These are phyloP conservation scores for Erebia palarica DNA, from an alignment of 2,888 invertebrate species.

Conservation along the genomic window DNA sequence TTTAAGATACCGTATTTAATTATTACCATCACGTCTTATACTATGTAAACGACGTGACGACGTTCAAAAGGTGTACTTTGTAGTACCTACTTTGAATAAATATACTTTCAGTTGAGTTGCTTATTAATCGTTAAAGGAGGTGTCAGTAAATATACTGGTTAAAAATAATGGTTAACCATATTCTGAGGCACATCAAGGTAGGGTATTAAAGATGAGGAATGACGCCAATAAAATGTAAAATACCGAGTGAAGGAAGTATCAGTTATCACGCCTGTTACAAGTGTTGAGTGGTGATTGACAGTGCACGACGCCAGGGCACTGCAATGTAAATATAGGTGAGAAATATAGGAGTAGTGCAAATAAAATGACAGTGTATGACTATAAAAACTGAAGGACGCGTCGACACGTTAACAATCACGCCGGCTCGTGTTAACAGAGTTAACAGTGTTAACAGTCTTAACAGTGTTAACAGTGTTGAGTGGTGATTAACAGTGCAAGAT, in stretches of 20 bases:
- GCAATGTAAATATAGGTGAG: constrained; percentile 10
- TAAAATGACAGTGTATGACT: constrained; percentile 27
- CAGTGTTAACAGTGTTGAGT: constrained; percentile 47
- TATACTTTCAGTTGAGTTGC: no score
- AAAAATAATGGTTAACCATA: no score
- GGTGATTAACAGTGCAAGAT: constrained; percentile 48
- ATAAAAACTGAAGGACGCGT: constrained; percentile 29
- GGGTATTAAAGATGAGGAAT: no score
- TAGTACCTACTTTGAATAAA: no score
- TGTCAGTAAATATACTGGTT: no score
- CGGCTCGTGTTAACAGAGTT: constrained; percentile 44
- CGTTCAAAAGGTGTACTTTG: no score
- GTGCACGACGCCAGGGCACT: constrained; percentile 30
- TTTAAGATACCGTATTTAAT: no score
- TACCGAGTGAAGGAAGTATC: constrained; percentile 28
- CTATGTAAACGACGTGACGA: no score
- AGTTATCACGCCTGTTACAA: constrained; percentile 42
- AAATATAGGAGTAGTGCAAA: constrained; percentile 28
- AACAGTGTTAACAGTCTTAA: no score
- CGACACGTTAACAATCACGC: constrained; percentile 37
- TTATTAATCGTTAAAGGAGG: no score
- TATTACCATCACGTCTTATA: no score
- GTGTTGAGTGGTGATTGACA: constrained; percentile 50
- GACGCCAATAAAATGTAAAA: constrained; percentile 23
- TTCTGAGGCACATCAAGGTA: no score